Evolutionary conservation across 2,797 vertebrate species (phyloP).

Genomic region (Syngnathus rostellatus): DNA sequence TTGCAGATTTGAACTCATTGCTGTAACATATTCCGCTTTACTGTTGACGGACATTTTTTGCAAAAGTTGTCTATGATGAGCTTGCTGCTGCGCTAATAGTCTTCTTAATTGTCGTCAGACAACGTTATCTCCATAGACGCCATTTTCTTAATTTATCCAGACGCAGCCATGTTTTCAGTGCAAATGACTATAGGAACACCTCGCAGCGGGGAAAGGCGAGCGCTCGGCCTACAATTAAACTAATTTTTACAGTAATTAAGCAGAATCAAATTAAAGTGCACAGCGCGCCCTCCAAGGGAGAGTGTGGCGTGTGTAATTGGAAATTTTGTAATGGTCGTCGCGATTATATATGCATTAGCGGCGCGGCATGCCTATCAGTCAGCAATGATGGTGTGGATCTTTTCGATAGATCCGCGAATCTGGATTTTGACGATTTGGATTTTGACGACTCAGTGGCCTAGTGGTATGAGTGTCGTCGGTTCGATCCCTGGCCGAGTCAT

Average conservation of each 20-base stretch:
- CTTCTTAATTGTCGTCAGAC: slow-evolving; percentile 11
- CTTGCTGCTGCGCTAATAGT: slow-evolving; percentile 19
- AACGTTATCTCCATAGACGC: slow-evolving; percentile 35
- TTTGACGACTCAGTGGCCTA: too few relatives aligned
- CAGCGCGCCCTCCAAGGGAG: slow-evolving; percentile 51
- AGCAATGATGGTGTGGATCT: slow-evolving; percentile 22
- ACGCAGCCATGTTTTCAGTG: slow-evolving; percentile 26
- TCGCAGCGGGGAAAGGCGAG: slow-evolving; percentile 22
- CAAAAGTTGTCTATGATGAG: neutral
- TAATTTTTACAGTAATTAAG: slow-evolving; percentile 63
- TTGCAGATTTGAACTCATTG: neutral
- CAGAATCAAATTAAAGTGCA: slow-evolving; percentile 56
- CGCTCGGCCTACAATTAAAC: slow-evolving; percentile 58
- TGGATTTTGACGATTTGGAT: too few relatives aligned
- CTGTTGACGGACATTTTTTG: neutral
- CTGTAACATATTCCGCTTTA: neutral
- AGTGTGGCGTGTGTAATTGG: slow-evolving; percentile 60
- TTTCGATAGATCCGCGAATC: too few relatives aligned
- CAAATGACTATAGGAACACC: slow-evolving; percentile 29
- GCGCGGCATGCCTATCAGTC: slow-evolving; percentile 51
- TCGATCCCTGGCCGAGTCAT: too few relatives aligned
- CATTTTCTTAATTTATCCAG: slow-evolving; percentile 37
- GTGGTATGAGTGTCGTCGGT: too few relatives aligned
- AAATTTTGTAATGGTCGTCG: slow-evolving; percentile 63
- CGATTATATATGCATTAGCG: slow-evolving; percentile 67